Percentiles rank a stretch among this genome's conserved stretches.
Evolutionary conservation across 2,888 invertebrate genomes (phyloP).

Genomic region (Thecocarcelia acutangulata): DNA sequence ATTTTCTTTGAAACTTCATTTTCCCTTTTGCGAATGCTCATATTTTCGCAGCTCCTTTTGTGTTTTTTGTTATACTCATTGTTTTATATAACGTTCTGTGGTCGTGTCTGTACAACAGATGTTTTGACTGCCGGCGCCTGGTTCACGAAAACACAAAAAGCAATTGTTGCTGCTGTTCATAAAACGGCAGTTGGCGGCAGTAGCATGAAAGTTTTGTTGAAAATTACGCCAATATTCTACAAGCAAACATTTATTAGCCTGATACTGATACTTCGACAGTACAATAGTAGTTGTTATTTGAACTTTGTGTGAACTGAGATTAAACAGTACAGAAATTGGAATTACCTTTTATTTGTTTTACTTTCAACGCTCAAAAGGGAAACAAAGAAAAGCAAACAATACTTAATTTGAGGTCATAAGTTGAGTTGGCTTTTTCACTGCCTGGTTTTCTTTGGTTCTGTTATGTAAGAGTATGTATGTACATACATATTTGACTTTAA

Average conservation of each 20-base stretch:
- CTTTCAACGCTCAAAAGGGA: background rate
- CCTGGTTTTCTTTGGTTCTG: background rate
- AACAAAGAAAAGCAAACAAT: background rate
- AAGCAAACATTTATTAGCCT: no score
- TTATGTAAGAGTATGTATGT: no score
- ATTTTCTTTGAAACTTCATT: background rate
- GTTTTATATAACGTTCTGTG: background rate
- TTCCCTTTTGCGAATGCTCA: background rate
- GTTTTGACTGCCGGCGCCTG: background rate
- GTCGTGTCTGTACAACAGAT: background rate
- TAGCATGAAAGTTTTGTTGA: no score
- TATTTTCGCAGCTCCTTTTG: background rate
- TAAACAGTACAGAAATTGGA: background rate
- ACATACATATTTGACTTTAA: no score
- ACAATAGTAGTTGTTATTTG: no score
- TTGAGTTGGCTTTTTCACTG: background rate
- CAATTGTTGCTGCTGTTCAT: no score
- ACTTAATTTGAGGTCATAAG: background rate
- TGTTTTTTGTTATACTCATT: background rate
- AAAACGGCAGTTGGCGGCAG: no score
- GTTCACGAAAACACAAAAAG: background rate
- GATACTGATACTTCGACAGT: no score
- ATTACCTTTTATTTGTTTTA: background rate
- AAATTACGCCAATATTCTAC: no score
- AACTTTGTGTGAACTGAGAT: no score